Evolutionary conservation across 2,888 invertebrate genomes (phyloP).

Genomic region (Tortrix viridana): DNA sequence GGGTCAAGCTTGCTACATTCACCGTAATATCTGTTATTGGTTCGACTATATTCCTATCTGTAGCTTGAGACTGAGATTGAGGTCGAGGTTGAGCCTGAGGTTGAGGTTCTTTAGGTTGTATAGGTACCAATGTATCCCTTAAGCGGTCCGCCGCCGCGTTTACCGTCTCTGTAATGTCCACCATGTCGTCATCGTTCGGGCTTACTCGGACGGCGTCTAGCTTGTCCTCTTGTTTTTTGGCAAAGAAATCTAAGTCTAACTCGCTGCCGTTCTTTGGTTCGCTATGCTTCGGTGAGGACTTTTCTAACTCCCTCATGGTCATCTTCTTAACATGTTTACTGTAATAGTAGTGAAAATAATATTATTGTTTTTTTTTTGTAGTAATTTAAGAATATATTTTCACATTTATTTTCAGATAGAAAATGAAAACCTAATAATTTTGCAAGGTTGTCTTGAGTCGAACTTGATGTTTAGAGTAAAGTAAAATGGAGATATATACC

Average conservation of each 20-base stretch:
- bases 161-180: slow-evolving; percentile 79
- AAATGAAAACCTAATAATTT: no score
- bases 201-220: slow-evolving; percentile 41
- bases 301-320: slow-evolving; percentile 86
- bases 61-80: neutral
- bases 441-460: no score
- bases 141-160: slow-evolving; percentile 4
- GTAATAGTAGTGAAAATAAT: no score
- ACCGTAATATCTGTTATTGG: slow-evolving; percentile 87
- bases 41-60: slow-evolving; percentile 51
- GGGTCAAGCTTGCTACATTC: slow-evolving; percentile 90
- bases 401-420: no score
- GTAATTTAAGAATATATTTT: no score
- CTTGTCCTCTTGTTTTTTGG: slow-evolving; percentile 62
- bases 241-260: slow-evolving; percentile 81
- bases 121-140: no score
- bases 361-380: no score
- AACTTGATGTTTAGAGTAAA: no score
- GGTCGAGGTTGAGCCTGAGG: neutral
- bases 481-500: no score
- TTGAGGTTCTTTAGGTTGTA: no score
- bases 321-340: slow-evolving; percentile 84
- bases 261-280: slow-evolving; percentile 54
- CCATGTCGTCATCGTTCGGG: slow-evolving; percentile 80
- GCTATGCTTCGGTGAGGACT: slow-evolving; percentile 65